Evolutionary conservation across 1,140 invertebrate species (phyloP).

Genomic region (silkworm (Bombyx mori)): ASM3026992v2 NC_085131.1:11273501-11274000

Average conservation of each 20-base stretch:
- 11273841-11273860: too few relatives aligned
- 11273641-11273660: slow-evolving; percentile 23
- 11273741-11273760: slow-evolving; percentile 28
- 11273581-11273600: not conserved
- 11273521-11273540: slow-evolving; percentile 22
- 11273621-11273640: not conserved
- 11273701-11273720: slow-evolving; percentile 50
- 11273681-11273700: slow-evolving; percentile 46
- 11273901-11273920: too few relatives aligned
- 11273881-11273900: too few relatives aligned
- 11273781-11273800: too few relatives aligned
- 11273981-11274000: too few relatives aligned
- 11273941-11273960: too few relatives aligned
- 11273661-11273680: slow-evolving; percentile 52
- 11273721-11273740: slow-evolving; percentile 46
- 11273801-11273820: too few relatives aligned
- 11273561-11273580: slow-evolving; percentile 2
- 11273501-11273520: slow-evolving; percentile 42
- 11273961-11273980: too few relatives aligned
- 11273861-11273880: too few relatives aligned
- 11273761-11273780: not conserved
- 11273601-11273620: not conserved
- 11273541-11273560: not conserved
- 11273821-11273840: too few relatives aligned
- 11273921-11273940: too few relatives aligned